These are phyloP conservation scores for Neogobius melanostomus DNA, from an alignment of 2,113 vertebrate species.

Conservation along the genomic window DNA sequence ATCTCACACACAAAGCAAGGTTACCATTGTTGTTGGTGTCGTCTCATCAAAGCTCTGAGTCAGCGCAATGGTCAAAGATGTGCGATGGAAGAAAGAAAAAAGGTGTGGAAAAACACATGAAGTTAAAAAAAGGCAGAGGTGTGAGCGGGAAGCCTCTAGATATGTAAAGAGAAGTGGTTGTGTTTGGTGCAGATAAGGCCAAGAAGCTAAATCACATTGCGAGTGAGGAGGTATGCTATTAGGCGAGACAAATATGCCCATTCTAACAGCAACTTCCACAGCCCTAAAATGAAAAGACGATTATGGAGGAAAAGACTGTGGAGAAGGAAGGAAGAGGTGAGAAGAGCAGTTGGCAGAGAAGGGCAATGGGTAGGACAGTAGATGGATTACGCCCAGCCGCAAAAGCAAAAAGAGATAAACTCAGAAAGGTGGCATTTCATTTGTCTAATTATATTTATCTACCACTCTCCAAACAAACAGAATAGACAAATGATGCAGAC, in stretches of 20 bases:
- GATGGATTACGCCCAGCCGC: slow-evolving; percentile 64
- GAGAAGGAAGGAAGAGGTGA: slow-evolving; percentile 22
- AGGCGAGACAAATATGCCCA: slow-evolving; percentile 82
- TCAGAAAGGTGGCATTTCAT: slow-evolving; percentile 62
- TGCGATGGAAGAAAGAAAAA: slow-evolving; percentile 19
- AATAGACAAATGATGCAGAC: slow-evolving; percentile 61
- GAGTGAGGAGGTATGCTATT: slow-evolving; percentile 75
- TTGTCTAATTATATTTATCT: slow-evolving; percentile 79
- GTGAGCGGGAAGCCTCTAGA: slow-evolving; percentile 63
- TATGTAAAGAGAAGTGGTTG: slow-evolving; percentile 69
- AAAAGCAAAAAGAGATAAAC: slow-evolving; percentile 65
- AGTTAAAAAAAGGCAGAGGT: slow-evolving; percentile 29
- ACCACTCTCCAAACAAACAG: slow-evolving; percentile 68
- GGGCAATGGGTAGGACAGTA: slow-evolving; percentile 52
- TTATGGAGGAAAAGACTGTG: slow-evolving; percentile 35
- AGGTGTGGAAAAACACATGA: slow-evolving; percentile 18
- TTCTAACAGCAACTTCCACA: slow-evolving; percentile 78
- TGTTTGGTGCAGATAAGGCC: slow-evolving; percentile 78
- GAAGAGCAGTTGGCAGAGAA: slow-evolving; percentile 50
- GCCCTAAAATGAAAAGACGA: slow-evolving; percentile 65
- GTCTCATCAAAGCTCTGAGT: slow-evolving; percentile 58
- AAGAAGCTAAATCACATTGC: slow-evolving; percentile 71
- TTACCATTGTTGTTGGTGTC: slow-evolving; percentile 42
- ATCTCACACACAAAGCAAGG: slow-evolving; percentile 43
- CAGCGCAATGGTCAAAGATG: slow-evolving; percentile 48